Evolutionary conservation across 2,113 vertebrate genomes (phyloP).

Genomic region (Corythornis cristatus): DNA sequence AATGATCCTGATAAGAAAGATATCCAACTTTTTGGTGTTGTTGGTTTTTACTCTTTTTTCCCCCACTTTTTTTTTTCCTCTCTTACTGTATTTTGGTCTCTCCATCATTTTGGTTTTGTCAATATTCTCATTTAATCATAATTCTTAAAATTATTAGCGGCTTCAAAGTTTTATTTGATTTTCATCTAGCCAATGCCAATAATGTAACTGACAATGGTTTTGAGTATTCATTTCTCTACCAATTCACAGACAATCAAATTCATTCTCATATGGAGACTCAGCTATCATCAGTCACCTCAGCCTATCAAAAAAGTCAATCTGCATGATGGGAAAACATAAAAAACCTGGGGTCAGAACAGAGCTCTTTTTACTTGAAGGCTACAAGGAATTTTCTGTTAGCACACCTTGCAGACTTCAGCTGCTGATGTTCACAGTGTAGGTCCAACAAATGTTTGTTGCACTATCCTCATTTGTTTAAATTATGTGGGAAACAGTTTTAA

Average conservation of each 20-base stretch:
- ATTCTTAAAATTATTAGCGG: constrained; percentile 53
- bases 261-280: constrained; percentile 40
- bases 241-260: constrained; percentile 58
- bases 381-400: constrained; percentile 44
- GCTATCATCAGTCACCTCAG: constrained; percentile 57
- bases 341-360: constrained; percentile 39
- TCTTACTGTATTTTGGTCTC: background rate
- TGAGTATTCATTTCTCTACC: constrained; percentile 63
- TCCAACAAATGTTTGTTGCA: constrained; percentile 33
- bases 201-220: constrained; percentile 37
- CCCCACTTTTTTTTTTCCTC: background rate
- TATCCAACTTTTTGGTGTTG: background rate
- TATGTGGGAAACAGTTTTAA: constrained; percentile 6
- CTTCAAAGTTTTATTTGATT: constrained; percentile 59
- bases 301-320: constrained; percentile 69
- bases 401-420: background rate
- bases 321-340: constrained; percentile 60
- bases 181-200: constrained; percentile 25
- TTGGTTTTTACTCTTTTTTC: background rate
- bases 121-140: constrained; percentile 20
- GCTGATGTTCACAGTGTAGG: background rate
- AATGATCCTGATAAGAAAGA: constrained; percentile 13
- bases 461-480: background rate
- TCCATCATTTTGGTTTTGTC: constrained; percentile 14
- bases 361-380: constrained; percentile 37